These are phyloP conservation scores for Glaucomys volans DNA, from an alignment of 2,113 vertebrate genomes.

Conservation along the genomic window DNA sequence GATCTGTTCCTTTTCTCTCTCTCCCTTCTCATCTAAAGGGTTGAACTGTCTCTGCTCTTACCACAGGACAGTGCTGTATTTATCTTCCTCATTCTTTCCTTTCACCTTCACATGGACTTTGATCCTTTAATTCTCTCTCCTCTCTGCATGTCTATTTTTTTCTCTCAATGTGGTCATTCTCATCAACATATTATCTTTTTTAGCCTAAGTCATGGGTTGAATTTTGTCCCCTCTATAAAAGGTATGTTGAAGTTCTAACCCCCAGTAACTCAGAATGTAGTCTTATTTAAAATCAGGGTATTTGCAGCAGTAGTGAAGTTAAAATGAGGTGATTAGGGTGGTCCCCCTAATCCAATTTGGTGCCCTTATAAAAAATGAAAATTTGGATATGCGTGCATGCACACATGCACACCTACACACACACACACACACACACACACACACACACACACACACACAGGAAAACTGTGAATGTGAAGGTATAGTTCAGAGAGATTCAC, in stretches of 20 bases:
- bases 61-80: background rate
- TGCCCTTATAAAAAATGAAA: background rate
- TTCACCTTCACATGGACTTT: background rate
- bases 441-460: background rate
- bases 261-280: background rate
- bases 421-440: no score
- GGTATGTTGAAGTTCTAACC: background rate
- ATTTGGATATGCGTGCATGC: no score
- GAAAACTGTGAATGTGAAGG: background rate
- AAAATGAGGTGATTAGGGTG: background rate
- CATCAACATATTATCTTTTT: background rate
- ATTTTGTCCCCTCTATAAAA: background rate
- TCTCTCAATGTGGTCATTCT: background rate
- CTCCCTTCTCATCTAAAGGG: background rate
- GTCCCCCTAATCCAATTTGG: background rate
- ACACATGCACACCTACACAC: no score
- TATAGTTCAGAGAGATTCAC: background rate
- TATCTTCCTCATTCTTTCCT: background rate
- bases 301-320: background rate
- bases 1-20: background rate
- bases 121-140: background rate
- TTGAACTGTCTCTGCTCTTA: background rate
- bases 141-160: background rate
- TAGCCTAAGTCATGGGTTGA: background rate
- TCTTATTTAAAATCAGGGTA: background rate